A percentile compares a stretch with the other conserved stretches of the same genome.
phyloP scores from a whole-genome alignment of 2,797 vertebrate genomes.

The Hybognathus amarus region DNA sequence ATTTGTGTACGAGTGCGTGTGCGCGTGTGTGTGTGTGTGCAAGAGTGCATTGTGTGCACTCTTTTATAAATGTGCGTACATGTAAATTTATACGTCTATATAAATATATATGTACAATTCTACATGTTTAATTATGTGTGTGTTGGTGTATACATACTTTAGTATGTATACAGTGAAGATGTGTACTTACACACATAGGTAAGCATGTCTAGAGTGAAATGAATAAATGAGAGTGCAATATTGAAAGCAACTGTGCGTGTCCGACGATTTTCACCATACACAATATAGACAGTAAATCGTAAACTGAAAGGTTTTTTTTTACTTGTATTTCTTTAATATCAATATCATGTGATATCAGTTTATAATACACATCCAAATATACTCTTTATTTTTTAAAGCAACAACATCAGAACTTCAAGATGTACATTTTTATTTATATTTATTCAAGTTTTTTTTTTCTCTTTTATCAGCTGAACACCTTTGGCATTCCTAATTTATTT shows the following conservation, averaged over 20 bases:
- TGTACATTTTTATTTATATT: conserved; percentile 32
- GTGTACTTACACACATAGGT: conserved; percentile 84
- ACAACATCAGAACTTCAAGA: conserved; percentile 17
- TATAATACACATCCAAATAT: conserved; percentile 30
- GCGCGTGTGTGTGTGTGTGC: conserved; percentile 42
- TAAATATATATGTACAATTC: conserved; percentile 88
- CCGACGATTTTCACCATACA: conserved; percentile 22
- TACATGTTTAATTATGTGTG: conserved; percentile 87
- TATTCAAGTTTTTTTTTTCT: not conserved
- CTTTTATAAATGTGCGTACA: conserved; percentile 85
- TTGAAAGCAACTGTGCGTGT: conserved; percentile 56
- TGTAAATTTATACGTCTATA: conserved; percentile 88
- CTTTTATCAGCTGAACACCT: conserved; percentile 7
- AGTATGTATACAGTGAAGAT: conserved; percentile 83
- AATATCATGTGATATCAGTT: conserved; percentile 6
- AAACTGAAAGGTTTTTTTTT: not conserved
- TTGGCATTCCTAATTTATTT: conserved; percentile 26
- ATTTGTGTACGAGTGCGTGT: conserved; percentile 58
- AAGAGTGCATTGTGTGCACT: conserved; percentile 76
- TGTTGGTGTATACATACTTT: conserved; percentile 81
- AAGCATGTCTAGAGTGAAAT: conserved; percentile 83
- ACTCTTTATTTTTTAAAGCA: conserved; percentile 30
- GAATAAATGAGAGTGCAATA: conserved; percentile 85
- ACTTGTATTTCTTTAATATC: conserved; percentile 24
- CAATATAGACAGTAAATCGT: not conserved